Percentiles rank a stretch among this genome's conserved stretches.
Conservation (phyloP, 2,797 vertebrate species). For the Cryptoprocta ferox region DNA sequence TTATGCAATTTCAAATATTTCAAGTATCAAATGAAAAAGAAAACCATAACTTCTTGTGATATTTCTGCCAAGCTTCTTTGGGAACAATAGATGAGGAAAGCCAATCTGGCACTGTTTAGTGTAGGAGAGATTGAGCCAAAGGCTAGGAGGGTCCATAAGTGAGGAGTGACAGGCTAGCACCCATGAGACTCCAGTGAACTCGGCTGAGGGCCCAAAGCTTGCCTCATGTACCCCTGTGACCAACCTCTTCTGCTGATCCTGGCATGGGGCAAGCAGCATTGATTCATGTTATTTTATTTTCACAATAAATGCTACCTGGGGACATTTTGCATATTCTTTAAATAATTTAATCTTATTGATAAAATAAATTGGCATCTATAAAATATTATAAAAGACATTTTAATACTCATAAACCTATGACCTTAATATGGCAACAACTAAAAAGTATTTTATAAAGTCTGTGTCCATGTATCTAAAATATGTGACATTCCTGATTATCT, state of each 20-base stretch:
- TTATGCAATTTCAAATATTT: slow-evolving; percentile 34
- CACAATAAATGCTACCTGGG: neutral
- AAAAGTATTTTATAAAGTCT: slow-evolving; percentile 16
- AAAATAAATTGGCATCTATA: neutral
- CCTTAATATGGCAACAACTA: neutral
- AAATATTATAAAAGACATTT: neutral
- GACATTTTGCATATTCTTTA: neutral
- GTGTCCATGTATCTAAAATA: neutral
- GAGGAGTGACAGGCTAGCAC: neutral
- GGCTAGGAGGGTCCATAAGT: neutral
- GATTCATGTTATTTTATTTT: neutral
- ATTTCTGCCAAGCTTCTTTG: slow-evolving; percentile 25
- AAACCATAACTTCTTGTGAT: slow-evolving; percentile 17
- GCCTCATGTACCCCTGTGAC: rapidly evolving
- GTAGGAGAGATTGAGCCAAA: neutral
- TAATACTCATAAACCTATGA: neutral
- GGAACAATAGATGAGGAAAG: slow-evolving; percentile 31
- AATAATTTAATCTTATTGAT: neutral
- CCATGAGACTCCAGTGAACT: neutral
- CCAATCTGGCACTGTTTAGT: neutral
- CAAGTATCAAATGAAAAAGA: slow-evolving; percentile 62
- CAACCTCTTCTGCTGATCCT: neutral
- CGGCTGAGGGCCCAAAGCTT: neutral
- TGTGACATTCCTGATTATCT: neutral
- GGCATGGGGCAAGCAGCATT: neutral